A percentile compares a stretch with the other conserved stretches of the same genome.
These are phyloP conservation scores for Brachionus plicatilis DNA, from an alignment of 1,140 invertebrate species.

Conservation along the genomic window DNA sequence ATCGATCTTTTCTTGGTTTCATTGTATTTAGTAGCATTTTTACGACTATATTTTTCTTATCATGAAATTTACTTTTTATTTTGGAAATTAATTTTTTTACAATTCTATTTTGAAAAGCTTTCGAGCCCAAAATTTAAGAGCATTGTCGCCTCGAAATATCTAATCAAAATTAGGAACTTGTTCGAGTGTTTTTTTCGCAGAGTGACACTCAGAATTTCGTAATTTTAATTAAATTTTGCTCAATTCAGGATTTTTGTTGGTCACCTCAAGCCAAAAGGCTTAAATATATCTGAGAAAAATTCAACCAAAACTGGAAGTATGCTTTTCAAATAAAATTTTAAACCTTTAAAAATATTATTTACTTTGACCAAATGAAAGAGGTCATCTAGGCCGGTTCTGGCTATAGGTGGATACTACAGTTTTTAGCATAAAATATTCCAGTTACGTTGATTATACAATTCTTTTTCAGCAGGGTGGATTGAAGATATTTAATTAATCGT, in stretches of 20 bases:
- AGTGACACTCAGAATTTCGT: not conserved
- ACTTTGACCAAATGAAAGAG: not conserved
- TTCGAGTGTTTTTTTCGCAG: not conserved
- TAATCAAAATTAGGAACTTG: constrained; percentile 1
- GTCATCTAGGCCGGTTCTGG: not conserved
- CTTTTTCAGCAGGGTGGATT: not conserved
- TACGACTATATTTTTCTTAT: not conserved
- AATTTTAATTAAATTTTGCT: not conserved
- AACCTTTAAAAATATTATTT: not conserved
- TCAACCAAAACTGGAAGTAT: too few species aligned
- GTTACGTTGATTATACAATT: not conserved
- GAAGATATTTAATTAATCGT: constrained; percentile 1
- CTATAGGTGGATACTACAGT: not conserved
- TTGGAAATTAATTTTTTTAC: not conserved
- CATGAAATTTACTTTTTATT: constrained; percentile 1
- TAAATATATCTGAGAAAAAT: not conserved
- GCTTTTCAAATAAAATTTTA: not conserved
- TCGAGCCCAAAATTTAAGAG: not conserved
- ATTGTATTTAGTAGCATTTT: not conserved
- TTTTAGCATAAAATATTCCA: not conserved
- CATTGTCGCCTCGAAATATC: not conserved
- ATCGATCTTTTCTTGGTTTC: not conserved
- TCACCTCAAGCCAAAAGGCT: not conserved
- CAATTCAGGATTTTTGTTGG: not conserved
- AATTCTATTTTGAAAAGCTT: not conserved